Percentiles rank a stretch among this genome's conserved stretches.
Conservation (phyloP, 2,113 vertebrate species). For the Grammomys dolichurus region DNA sequence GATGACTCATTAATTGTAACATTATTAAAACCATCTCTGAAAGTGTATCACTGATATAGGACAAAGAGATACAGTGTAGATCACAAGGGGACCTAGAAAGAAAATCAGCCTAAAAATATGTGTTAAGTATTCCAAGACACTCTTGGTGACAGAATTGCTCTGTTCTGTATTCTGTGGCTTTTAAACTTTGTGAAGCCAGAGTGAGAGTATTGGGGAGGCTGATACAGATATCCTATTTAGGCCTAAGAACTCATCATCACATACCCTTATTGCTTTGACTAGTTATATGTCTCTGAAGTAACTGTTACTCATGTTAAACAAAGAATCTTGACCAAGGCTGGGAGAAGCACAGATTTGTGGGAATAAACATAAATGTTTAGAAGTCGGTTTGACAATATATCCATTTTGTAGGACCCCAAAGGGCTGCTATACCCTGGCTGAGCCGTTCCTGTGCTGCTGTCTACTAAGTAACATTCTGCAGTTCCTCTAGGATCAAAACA, state of each 20-base stretch:
- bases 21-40: slow-evolving; percentile 54
- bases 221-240: background rate
- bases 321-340: background rate
- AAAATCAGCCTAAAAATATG: slow-evolving; percentile 21
- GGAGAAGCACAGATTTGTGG: background rate
- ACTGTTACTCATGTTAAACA: background rate
- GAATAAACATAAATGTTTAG: background rate
- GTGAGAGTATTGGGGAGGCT: background rate
- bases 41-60: background rate
- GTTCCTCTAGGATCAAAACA: no score
- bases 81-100: slow-evolving; percentile 43
- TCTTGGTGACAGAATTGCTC: background rate
- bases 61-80: slow-evolving; percentile 22
- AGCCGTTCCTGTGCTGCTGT: no score
- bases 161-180: background rate
- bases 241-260: background rate
- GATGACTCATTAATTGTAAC: background rate
- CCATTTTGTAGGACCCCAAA: no score
- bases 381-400: no score
- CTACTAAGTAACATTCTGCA: no score
- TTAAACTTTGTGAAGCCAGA: background rate
- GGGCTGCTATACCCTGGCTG: no score
- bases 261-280: background rate
- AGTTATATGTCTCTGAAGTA: background rate
- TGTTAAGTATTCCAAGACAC: background rate